Base-by-base conservation (phyloP, 1,140 invertebrate genomes). In the Hyphantria cunea region DNA sequence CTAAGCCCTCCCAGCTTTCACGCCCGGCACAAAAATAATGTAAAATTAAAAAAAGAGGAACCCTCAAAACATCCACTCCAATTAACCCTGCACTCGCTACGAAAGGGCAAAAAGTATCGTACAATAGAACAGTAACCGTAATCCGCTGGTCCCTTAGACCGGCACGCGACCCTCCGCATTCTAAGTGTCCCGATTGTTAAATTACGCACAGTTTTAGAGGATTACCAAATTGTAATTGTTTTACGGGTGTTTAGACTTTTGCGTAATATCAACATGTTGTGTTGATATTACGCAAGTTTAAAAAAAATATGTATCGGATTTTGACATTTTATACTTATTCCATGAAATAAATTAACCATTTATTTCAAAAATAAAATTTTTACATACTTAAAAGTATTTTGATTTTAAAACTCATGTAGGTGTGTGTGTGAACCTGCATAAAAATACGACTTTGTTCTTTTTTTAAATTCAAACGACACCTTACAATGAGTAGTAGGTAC, bases 41-140 rank as follows among this genome's bases (percentile, higher is more conserved):
- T 11, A 60, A 51, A 49, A 51, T 51, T 60, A 42, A 60, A 60
- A 60, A 60, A 48, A 42, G 8, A 47, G 4, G 45, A 41, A 14
- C 37, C 32, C 15, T 47, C 12, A 53, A 61, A 61, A 31, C 45
- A 48, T 32, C 7, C 47, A 60, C 49, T 59, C 50, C 17, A 64
- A 66, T 68, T 66, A 66, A 66, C 69, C 64, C 61, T 61, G 39
- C 45, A 51, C 31, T 15, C 33, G 52, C 54, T 59, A 51, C 49
- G 52, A 65, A 72, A 67, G 51, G 59, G 63, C 48, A 56, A 64
- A 67, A 68, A 68, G 41, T 34, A 49, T 41, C 58, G 48, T 34
- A 67, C 61, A 73, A 73, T 66, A 70, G 60, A 58, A 70, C 52
- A 44, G 64, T 70, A 55, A 73, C 60, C 51, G 55, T 73, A 70